These are phyloP conservation scores for Olivierus martensii DNA, from an alignment of 1,140 invertebrate genomes.

Conservation along the genomic window DNA sequence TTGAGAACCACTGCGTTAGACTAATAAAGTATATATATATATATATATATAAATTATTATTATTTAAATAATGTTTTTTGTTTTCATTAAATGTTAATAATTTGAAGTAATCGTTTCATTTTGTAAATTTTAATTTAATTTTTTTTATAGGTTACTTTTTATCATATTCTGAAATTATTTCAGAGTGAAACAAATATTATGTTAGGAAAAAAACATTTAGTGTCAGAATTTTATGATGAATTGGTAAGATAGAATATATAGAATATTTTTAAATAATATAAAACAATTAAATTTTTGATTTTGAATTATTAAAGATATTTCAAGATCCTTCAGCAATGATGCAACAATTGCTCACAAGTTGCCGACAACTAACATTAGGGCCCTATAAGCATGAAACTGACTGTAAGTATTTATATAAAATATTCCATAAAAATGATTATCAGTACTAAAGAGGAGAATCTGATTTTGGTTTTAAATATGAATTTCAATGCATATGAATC, in stretches of 20 bases:
- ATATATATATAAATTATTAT: too few species aligned
- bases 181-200: constrained; percentile 38
- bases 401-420: constrained; percentile 6
- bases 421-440: too few species aligned
- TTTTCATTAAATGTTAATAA: too few species aligned
- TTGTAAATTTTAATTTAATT: too few species aligned
- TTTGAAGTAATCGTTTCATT: too few species aligned
- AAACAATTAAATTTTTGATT: background rate
- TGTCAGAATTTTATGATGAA: constrained; percentile 26
- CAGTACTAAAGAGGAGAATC: too few species aligned
- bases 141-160: constrained; percentile 55
- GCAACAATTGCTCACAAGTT: constrained; percentile 68
- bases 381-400: constrained; percentile 43
- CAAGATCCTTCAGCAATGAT: constrained; percentile 85
- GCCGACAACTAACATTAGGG: constrained; percentile 55
- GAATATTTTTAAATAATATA: background rate
- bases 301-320: constrained; percentile 43
- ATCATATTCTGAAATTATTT: constrained; percentile 92
- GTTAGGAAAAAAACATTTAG: constrained; percentile 7
- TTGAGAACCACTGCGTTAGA: too few species aligned
- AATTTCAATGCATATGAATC: too few species aligned
- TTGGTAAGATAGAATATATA: background rate
- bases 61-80: too few species aligned
- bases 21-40: too few species aligned
- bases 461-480: too few species aligned